These are phyloP conservation scores for Etia nguti DNA, from an alignment of 2,113 vertebrate genomes.

Conservation along the genomic window DNA sequence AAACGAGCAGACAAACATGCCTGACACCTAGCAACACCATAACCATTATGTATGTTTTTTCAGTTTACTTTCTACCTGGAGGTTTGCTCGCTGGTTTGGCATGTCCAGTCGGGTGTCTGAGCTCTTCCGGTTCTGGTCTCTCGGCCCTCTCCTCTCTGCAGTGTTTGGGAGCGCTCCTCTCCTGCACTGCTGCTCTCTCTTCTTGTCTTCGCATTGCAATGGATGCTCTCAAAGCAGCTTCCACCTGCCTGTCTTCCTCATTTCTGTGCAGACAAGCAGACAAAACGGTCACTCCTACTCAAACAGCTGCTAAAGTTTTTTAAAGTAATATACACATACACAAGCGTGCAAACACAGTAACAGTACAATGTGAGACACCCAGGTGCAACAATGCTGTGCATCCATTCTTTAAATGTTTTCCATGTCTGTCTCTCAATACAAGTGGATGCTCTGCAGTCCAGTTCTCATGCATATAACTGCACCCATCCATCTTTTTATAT, in stretches of 20 bases:
- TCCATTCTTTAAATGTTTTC: background rate
- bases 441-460: background rate
- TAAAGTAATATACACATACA: background rate
- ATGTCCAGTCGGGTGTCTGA: conserved; percentile 42
- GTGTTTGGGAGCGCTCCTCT: conserved; percentile 73
- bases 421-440: background rate
- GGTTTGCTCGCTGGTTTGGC: conserved; percentile 66
- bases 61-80: conserved; percentile 66
- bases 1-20: background rate
- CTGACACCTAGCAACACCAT: background rate
- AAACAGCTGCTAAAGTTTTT: background rate
- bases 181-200: conserved; percentile 73
- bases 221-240: conserved; percentile 85
- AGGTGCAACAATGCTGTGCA: background rate
- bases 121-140: conserved; percentile 47
- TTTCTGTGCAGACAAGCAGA: conserved; percentile 70
- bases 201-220: conserved; percentile 78
- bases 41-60: background rate
- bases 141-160: conserved; percentile 76
- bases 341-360: background rate
- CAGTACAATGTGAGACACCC: background rate
- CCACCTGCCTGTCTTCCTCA: conserved; percentile 89
- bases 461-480: background rate
- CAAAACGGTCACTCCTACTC: background rate
- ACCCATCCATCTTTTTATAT: background rate